These are phyloP conservation scores for Mus caroli DNA, from an alignment of 2,797 vertebrate genomes.

Conservation along the genomic window DNA sequence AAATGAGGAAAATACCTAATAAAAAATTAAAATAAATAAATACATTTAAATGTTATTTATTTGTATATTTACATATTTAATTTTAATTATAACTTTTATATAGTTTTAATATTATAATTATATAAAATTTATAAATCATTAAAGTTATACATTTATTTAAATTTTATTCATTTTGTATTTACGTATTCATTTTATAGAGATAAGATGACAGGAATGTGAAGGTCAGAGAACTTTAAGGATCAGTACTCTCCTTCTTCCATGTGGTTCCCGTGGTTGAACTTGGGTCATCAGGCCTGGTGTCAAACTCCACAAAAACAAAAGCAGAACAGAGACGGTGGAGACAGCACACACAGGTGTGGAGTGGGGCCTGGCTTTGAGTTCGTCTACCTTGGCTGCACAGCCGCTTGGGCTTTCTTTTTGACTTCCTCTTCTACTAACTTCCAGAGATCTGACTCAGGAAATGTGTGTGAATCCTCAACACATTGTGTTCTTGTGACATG, in stretches of 20 bases:
- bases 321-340: not conserved
- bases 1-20: too few species aligned
- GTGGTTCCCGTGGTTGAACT: not conserved
- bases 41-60: not conserved
- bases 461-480: not conserved
- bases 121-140: too few species aligned
- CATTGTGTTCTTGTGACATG: too few species aligned
- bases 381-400: not conserved
- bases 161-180: not conserved
- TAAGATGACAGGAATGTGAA: not conserved
- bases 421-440: not conserved
- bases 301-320: not conserved
- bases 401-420: not conserved
- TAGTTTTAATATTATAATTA: not conserved
- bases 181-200: not conserved
- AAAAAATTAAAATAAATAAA: too few species aligned
- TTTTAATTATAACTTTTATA: not conserved
- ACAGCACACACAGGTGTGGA: rapidly evolving
- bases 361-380: not conserved
- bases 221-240: not conserved
- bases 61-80: not conserved
- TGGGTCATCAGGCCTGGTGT: not conserved
- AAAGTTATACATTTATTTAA: not conserved
- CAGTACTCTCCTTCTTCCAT: not conserved
- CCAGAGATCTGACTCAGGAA: not conserved